Base-by-base conservation (phyloP, 92 coral and sea anemone species). In the Epizoanthus fatuus region DNA sequence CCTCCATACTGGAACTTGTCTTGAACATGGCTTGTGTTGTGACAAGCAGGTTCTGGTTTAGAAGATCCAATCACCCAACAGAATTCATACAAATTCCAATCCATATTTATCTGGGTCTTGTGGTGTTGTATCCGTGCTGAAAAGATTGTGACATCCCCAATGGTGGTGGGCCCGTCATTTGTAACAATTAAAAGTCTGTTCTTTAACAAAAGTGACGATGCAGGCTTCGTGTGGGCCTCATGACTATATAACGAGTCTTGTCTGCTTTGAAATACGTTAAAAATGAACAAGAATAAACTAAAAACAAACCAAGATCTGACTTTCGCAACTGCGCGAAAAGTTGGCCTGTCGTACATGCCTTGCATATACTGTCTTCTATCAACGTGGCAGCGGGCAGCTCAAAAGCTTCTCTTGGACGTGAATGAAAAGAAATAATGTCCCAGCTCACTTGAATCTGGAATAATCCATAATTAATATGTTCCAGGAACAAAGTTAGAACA, bases 91-190 rank as follows among this genome's bases (percentile, higher is more conserved):
- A 49, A 49, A 5, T 10, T 49, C 53, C 53, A 6, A 49, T 49
- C 53, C 53, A 49, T 49, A 47, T 47, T 45, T 5, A 35, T 19
- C 3, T 25, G 17, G 0, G 81, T 59, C 42, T 63, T 15, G 17
- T 56, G 38, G 29, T 47, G 73, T 58, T 74, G 58, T 22, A 83
- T 62, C 87, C 82, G 64, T 8, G 72, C 95, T 42, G 45, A 42
- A 37, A 92, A 81, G 5, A 40, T 64, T 7, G 93, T 89, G n/a
- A 14, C 72, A 64, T 89, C 93, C 47, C 95, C 95, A 0, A 86
- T 32, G 6, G 84, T 86, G 3, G 86, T 86, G 0, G 89, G 75
- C 0, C 91, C 86, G 40, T 79, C 84, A 55, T 73, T 71, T 13
- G 85, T 64, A 1, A 92, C 42, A 17, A 76, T 77, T 16, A 92